phyloP scores from a whole-genome alignment of 2,888 invertebrate genomes.

The Monoplex corrugatus region DNA sequence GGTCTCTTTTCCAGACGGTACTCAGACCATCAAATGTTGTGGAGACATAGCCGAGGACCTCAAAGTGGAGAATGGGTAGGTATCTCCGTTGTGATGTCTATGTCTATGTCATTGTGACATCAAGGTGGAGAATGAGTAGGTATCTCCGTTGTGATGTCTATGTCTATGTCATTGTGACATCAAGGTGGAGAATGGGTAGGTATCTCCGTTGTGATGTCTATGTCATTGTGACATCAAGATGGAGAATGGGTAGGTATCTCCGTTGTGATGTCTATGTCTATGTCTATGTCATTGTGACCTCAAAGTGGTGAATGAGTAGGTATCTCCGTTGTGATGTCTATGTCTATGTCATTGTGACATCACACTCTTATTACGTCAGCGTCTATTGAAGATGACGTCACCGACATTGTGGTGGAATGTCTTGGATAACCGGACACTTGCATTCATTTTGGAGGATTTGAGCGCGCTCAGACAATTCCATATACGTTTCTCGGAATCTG shows the following conservation, averaged over 20 bases:
- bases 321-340: background rate
- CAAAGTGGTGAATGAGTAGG: slow-evolving; percentile 17
- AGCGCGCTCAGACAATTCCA: no score
- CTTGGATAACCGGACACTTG: no score
- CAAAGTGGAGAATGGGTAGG: slow-evolving; percentile 22
- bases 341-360: background rate
- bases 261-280: background rate
- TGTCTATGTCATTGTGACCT: background rate
- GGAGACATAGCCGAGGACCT: slow-evolving; percentile 21
- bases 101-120: background rate
- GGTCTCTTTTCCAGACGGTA: slow-evolving; percentile 14
- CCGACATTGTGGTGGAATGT: background rate
- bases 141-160: background rate
- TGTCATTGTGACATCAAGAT: background rate
- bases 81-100: background rate
- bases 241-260: slow-evolving; percentile 9
- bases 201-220: background rate
- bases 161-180: background rate
- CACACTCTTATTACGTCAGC: background rate
- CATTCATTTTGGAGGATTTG: no score
- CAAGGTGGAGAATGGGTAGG: slow-evolving; percentile 21
- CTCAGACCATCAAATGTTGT: slow-evolving; percentile 15
- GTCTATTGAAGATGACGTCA: background rate
- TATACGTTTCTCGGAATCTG: no score
- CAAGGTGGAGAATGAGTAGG: slow-evolving; percentile 19